A percentile compares a stretch with the other conserved stretches of the same genome.
These are phyloP conservation scores for Gymnothorax reevesii DNA, from an alignment of 2,797 vertebrate species.

Conservation along the genomic window DNA sequence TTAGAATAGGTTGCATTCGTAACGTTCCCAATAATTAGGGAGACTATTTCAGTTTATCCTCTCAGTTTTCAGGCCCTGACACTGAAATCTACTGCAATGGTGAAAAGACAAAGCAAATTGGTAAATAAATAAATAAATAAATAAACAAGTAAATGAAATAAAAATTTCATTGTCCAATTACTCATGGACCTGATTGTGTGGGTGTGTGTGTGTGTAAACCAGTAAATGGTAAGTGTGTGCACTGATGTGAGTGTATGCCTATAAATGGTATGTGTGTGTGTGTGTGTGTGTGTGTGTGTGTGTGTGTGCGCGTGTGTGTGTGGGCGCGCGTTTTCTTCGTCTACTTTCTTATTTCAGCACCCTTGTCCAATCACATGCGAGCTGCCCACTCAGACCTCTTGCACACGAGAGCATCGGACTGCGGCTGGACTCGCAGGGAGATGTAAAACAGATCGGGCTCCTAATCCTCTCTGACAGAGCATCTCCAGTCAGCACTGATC, in stretches of 20 bases:
- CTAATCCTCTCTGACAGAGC: slow-evolving; percentile 15
- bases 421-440: background rate
- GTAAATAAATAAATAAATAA: too few relatives aligned
- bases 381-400: background rate
- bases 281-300: background rate
- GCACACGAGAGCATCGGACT: background rate
- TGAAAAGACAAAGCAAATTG: too few relatives aligned
- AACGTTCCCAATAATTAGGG: too few relatives aligned
- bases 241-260: background rate
- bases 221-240: background rate
- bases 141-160: too few relatives aligned
- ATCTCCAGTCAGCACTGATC: background rate
- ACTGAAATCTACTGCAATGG: too few relatives aligned
- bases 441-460: background rate
- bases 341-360: background rate
- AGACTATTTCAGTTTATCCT: too few relatives aligned
- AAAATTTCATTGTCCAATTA: too few relatives aligned
- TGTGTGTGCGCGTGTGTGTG: background rate
- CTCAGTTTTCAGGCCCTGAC: too few relatives aligned
- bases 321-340: background rate
- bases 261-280: background rate
- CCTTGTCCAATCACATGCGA: background rate
- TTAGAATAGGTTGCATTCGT: too few relatives aligned
- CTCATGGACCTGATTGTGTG: background rate
- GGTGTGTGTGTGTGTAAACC: background rate